Evolutionary conservation across 2,888 invertebrate species (phyloP), one percentile per base, ranked within the genome.

Genomic region (Agrotis puta): DNA sequence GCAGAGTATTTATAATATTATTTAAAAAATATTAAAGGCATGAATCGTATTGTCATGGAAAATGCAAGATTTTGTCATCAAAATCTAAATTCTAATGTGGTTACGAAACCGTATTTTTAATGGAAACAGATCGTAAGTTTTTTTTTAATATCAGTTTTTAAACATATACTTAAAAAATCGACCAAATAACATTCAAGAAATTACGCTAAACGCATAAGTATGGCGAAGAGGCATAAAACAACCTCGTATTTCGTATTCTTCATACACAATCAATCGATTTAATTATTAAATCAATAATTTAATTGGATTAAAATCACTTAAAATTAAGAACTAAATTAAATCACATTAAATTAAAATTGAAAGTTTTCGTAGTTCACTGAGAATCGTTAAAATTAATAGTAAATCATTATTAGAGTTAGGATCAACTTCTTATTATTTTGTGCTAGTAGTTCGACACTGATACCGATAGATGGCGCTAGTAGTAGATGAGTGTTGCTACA

Each of bases 281-380:
- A 74, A 72, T 75, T 33, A 81, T 70, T 62, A 74, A 81, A 82
- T 80, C 77, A 82, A 81, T 84, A 81, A 85, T 83, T 83, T 84
- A 83, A 87, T 79, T 61, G 53, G 48, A 81, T 79, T 77, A 78
- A 84, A 82, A 82, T 86, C 87, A 82, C 75, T 77, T 80, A 83
- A 81, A 75, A 81, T 76, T 77, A 39, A 86, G 20, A 79, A 84
- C 84, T 87, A 79, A 85, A 76, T 85, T 85, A 85, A 87, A 88
- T 88, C 85, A 86, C 87, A 87, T 85, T 85, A 81, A 86, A 85
- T 82, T 82, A 85, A 83, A 79, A 82, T 76, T 82, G 77, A 84
- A 74, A 70, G 72, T 79, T 83, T 39, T 83, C 59, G 59, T 76
- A 65, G 69, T 88, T 85, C 83, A 84, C 79, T 85, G 83, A 80